Base-by-base conservation (phyloP, 2,888 invertebrate species). In the Drosophila emarginata region DNA sequence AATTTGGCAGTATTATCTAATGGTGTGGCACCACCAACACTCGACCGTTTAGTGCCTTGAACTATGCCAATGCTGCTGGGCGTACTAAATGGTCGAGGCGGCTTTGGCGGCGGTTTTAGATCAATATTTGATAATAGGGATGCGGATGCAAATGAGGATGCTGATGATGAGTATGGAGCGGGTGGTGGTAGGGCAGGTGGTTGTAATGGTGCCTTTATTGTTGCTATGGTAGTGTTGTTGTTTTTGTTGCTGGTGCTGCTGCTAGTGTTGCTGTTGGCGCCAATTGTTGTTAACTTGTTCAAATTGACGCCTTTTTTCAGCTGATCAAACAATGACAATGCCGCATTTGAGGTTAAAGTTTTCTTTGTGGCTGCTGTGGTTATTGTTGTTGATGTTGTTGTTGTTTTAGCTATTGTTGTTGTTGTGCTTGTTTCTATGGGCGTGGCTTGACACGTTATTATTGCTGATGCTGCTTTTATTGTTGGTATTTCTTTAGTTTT, bases 261-360 rank as follows among this genome's bases (percentile, higher is more conserved):
- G 70, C 12, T 68, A 64, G 45, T 57, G 73, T n/a, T 50, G 74
- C 61, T 65, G 68, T 37, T 74, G 72, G 71, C 75, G 67, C 76
- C 72, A 72, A 77, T 70, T 79, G 81, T 76, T 72, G 73, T 77
- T 76, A 74, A 79, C 74, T 89, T 90, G 75, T 89, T 90, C 68
- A 85, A 82, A 85, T 89, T 88, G 67, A 86, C 85, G 78, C 90
- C 89, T 77, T 89, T 90, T 80, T 90, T 90, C 61, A 90, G 79
- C 78, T 90, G 90, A 89, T 90, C 90, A 74, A 90, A 90, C 69
- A 90, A 72, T 68, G 89, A 90, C 77, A 90, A 79, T 63, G 79
- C 84, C 66, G 69, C 69, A 58, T 37, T 72, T 28, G 83, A 78
- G 61, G 78, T 82, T 76, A 76, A 76, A 70, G 72, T 79, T 68